Evolutionary conservation across 2,888 invertebrate species (phyloP).

Genomic region (Hirtodrosophila cameraria): DNA sequence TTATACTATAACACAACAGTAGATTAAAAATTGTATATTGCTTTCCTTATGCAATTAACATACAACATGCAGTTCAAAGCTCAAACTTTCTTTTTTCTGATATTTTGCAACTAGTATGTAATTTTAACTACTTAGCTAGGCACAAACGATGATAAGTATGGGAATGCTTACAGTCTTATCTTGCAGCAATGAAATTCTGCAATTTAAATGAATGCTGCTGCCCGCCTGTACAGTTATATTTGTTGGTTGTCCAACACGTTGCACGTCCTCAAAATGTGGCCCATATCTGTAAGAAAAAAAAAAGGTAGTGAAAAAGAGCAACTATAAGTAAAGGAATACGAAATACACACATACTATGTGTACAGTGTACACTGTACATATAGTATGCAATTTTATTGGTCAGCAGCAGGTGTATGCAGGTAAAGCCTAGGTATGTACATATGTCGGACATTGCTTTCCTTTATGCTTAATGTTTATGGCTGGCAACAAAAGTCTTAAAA

Average conservation of each 20-base stretch:
- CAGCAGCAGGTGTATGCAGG: conserved; percentile 42
- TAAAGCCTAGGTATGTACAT: conserved; percentile 4
- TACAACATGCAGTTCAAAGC: too few species aligned
- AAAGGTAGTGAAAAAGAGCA: conserved; percentile 2
- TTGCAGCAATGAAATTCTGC: conserved; percentile 89
- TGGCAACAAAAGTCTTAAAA: conserved; percentile 33
- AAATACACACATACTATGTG: background rate
- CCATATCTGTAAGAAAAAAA: conserved; percentile 85
- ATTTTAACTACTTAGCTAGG: conserved; percentile 5
- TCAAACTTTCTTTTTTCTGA: too few species aligned
- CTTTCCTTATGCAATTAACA: too few species aligned
- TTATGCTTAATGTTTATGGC: conserved; percentile 51
- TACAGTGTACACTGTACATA: background rate
- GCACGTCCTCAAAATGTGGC: conserved; percentile 88
- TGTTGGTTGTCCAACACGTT: conserved; percentile 86
- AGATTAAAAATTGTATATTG: too few species aligned
- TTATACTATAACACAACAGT: too few species aligned
- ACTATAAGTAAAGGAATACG: conserved; percentile 6
- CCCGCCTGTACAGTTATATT: conserved; percentile 91
- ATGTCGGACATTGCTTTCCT: conserved; percentile 25
- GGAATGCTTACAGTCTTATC: conserved; percentile 89
- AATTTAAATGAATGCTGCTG: conserved; percentile 89
- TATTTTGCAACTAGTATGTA: background rate
- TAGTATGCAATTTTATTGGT: conserved; percentile 43
- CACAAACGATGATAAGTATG: conserved; percentile 11